Percentiles rank a stretch among this genome's conserved stretches.
These are phyloP conservation scores for Cotesia chilonis DNA, from an alignment of 1,140 invertebrate genomes.

Conservation along the genomic window DNA sequence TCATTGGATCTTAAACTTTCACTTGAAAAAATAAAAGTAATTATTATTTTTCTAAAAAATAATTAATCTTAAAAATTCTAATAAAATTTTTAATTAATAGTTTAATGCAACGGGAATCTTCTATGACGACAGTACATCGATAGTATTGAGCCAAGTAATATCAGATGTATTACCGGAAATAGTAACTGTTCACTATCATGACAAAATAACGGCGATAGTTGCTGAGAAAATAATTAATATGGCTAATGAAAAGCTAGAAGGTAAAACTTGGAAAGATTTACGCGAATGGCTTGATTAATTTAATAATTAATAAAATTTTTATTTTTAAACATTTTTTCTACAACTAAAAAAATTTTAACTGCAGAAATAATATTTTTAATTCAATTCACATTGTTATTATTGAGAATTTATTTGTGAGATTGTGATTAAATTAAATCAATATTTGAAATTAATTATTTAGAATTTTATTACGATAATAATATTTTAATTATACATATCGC, in stretches of 20 bases:
- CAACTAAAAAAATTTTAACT: too few species aligned
- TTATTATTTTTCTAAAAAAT: not conserved
- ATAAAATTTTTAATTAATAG: conserved; percentile 36
- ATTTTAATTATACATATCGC: too few species aligned
- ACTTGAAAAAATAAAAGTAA: not conserved
- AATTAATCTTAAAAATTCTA: not conserved
- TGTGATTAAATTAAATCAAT: not conserved
- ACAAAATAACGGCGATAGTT: not conserved
- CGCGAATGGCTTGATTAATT: not conserved
- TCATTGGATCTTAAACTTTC: conserved; percentile 7
- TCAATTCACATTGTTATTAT: too few species aligned
- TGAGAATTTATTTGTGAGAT: not conserved
- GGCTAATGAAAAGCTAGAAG: conserved; percentile 15
- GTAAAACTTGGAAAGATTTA: not conserved
- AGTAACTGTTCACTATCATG: conserved; percentile 38
- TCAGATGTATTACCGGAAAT: conserved; percentile 40
- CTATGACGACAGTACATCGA: conserved; percentile 38
- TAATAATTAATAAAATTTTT: too few species aligned
- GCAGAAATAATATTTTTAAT: too few species aligned
- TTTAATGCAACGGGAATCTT: conserved; percentile 38
- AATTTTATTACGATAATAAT: too few species aligned
- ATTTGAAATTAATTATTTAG: not conserved
- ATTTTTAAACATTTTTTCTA: not conserved
- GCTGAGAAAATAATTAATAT: not conserved
- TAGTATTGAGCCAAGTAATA: conserved; percentile 28